Conservation (phyloP, 2,797 vertebrate genomes). For the Acanthurus lineatus region DNA sequence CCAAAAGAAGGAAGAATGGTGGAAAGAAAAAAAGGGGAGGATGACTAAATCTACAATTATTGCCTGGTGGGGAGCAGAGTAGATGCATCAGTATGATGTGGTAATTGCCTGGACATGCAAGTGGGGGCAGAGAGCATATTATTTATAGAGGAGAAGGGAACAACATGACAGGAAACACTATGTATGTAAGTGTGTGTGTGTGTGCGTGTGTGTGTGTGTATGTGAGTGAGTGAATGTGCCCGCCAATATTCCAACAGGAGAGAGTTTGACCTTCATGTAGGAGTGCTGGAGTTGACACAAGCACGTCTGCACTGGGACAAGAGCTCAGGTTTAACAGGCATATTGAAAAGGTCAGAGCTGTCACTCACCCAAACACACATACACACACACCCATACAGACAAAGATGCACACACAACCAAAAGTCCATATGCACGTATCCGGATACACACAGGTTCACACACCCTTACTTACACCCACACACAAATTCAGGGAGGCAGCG, state of each 20-base stretch:
- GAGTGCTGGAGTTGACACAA: slow-evolving; percentile 85
- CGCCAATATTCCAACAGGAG: slow-evolving; percentile 64
- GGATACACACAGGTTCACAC: slow-evolving; percentile 26
- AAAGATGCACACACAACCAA: slow-evolving; percentile 37
- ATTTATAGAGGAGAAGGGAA: slow-evolving; percentile 78
- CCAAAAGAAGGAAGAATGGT: slow-evolving; percentile 33
- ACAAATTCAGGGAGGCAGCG: slow-evolving; percentile 40
- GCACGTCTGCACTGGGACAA: slow-evolving; percentile 83
- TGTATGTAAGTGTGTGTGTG: slow-evolving; percentile 20
- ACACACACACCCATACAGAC: slow-evolving; percentile 42
- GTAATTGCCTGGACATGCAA: slow-evolving; percentile 82
- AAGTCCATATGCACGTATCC: slow-evolving; percentile 33
- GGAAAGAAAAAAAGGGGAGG: slow-evolving; percentile 35
- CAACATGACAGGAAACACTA: slow-evolving; percentile 71
- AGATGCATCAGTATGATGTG: slow-evolving; percentile 78
- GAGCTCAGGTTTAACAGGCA: slow-evolving; percentile 85
- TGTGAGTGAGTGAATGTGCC: no score
- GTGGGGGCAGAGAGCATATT: slow-evolving; percentile 73
- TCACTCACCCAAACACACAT: slow-evolving; percentile 77
- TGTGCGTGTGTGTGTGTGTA: slow-evolving; percentile 21
- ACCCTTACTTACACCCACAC: slow-evolving; percentile 31
- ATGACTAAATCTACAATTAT: slow-evolving; percentile 83
- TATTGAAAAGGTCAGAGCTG: slow-evolving; percentile 89
- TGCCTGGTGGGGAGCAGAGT: slow-evolving; percentile 69
- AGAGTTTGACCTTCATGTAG: slow-evolving; percentile 86